These are phyloP conservation scores for Teleiodes luculella DNA, from an alignment of 2,888 invertebrate species.

Conservation along the genomic window DNA sequence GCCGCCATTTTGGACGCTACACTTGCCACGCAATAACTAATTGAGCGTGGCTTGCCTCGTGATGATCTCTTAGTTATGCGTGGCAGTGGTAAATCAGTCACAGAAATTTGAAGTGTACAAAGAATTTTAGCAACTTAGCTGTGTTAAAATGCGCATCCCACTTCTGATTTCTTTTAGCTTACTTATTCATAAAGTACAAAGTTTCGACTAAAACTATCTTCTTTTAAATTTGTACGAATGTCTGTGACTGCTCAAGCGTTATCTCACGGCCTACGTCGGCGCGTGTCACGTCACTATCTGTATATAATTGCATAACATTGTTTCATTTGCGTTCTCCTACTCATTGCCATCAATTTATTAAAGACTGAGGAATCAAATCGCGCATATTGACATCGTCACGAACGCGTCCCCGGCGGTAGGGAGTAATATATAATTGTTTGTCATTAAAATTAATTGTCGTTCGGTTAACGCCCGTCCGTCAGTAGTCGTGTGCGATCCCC, in stretches of 20 bases:
- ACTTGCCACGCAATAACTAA: slow-evolving; percentile 18
- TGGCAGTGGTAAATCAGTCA: too few relatives aligned
- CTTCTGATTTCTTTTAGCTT: background rate
- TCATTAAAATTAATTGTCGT: slow-evolving; percentile 53
- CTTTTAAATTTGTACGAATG: background rate
- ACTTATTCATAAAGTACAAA: too few relatives aligned
- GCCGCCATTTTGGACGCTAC: slow-evolving; percentile 21
- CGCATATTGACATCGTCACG: slow-evolving; percentile 75
- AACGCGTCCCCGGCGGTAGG: slow-evolving; percentile 64
- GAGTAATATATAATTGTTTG: slow-evolving; percentile 51
- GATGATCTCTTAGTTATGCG: too few relatives aligned
- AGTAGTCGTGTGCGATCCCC: slow-evolving; percentile 41
- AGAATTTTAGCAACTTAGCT: too few relatives aligned
- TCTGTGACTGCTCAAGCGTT: background rate
- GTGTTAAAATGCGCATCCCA: background rate
- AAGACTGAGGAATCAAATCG: slow-evolving; percentile 78
- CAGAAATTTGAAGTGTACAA: too few relatives aligned
- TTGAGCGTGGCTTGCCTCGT: too few relatives aligned
- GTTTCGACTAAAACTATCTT: too few relatives aligned
- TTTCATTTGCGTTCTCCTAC: slow-evolving; percentile 75
- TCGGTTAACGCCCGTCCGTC: slow-evolving; percentile 47
- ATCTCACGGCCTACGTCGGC: slow-evolving; percentile 9
- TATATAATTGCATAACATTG: slow-evolving; percentile 75
- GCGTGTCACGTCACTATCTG: slow-evolving; percentile 50
- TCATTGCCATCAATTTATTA: slow-evolving; percentile 78